Percentiles rank a stretch among this genome's conserved stretches.
Evolutionary conservation across 2,888 invertebrate species (phyloP).

Genomic region (Ligdia adustata): DNA sequence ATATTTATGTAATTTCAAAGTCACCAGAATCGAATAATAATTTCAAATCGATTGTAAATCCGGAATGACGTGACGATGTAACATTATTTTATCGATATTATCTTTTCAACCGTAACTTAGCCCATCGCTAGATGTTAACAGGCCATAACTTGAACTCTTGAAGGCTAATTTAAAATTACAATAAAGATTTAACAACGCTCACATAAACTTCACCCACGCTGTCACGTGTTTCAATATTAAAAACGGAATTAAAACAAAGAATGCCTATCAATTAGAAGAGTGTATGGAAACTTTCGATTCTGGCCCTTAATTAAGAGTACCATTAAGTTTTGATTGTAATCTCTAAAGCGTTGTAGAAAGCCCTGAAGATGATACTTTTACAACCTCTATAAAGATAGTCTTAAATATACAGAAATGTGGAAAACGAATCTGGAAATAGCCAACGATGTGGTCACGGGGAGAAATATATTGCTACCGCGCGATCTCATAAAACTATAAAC

Average conservation of each 20-base stretch:
- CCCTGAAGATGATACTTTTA: constrained; percentile 21
- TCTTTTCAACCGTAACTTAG: constrained; percentile 27
- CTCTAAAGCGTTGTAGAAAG: constrained; percentile 18
- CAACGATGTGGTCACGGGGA: constrained; percentile 21
- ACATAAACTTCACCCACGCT: constrained; percentile 30
- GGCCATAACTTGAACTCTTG: constrained; percentile 29
- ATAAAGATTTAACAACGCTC: constrained; percentile 29
- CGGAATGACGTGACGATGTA: constrained; percentile 29
- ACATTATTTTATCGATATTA: constrained; percentile 30
- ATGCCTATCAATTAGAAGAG: constrained; percentile 38
- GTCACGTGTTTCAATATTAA: constrained; percentile 27
- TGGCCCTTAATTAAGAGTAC: constrained; percentile 40
- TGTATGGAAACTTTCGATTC: constrained; percentile 42
- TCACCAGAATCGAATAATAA: constrained; percentile 3
- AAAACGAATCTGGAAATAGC: constrained; percentile 23
- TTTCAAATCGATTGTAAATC: constrained; percentile 13
- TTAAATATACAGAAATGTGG: constrained; percentile 17
- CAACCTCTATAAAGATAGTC: constrained; percentile 16
- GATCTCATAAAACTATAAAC: constrained; percentile 15
- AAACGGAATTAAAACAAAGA: constrained; percentile 38
- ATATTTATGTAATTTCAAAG: background rate
- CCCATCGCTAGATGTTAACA: constrained; percentile 31
- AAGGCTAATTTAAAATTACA: constrained; percentile 31
- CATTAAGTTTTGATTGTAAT: constrained; percentile 26
- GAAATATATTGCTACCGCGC: constrained; percentile 19